phyloP scores from a whole-genome alignment of 2,113 vertebrate genomes.

The Corythornis vintsioides region DNA sequence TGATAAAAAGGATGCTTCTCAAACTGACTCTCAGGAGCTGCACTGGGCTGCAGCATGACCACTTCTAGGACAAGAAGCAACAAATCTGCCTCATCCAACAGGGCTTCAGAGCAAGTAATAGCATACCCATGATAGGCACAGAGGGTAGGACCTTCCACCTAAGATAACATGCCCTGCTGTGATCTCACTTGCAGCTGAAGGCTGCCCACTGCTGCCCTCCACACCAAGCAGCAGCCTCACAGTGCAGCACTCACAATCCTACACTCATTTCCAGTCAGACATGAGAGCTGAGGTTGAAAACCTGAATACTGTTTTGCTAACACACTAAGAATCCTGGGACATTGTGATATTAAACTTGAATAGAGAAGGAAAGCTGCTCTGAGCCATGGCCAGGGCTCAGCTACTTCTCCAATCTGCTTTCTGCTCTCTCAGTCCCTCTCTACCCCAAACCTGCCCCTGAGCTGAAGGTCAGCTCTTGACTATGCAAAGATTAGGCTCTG shows the following conservation, averaged over 20 bases:
- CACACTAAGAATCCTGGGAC: not conserved
- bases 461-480: not conserved
- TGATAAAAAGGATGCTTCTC: not conserved
- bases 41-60: not conserved
- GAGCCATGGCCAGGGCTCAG: not conserved
- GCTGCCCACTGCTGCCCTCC: not conserved
- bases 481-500: constrained; percentile 13
- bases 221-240: not conserved
- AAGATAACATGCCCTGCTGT: not conserved
- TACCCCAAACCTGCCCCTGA: not conserved
- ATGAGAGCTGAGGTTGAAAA: not conserved
- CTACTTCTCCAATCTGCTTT: not conserved
- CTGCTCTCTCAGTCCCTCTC: not conserved
- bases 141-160: not conserved
- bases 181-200: not conserved
- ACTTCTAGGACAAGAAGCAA: not conserved
- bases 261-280: not conserved
- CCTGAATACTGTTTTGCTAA: not conserved
- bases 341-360: not conserved
- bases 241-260: not conserved
- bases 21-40: not conserved
- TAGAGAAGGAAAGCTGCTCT: not conserved
- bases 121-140: not conserved
- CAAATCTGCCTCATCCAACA: not conserved
- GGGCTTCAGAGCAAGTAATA: not conserved